phyloP scores from a whole-genome alignment of 2,797 vertebrate species.

The Channa striata region DNA sequence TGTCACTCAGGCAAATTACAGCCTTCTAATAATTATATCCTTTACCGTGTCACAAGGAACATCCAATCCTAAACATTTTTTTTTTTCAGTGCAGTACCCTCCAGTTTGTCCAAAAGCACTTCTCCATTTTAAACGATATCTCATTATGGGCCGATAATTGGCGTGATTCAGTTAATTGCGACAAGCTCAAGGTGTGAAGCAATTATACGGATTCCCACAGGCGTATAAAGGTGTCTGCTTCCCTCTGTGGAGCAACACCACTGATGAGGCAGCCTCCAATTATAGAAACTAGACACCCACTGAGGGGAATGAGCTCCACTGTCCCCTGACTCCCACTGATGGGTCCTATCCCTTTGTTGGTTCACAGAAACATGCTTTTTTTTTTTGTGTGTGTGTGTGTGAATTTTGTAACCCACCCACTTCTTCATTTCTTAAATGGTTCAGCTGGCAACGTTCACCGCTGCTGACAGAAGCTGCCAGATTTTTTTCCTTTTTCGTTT shows the following conservation, averaged over 20 bases:
- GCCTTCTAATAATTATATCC: conserved; percentile 66
- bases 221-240: conserved; percentile 73
- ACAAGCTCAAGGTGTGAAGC: conserved; percentile 79
- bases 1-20: conserved; percentile 65
- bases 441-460: conserved; percentile 21
- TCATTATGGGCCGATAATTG: conserved; percentile 81
- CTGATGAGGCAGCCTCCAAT: conserved; percentile 75
- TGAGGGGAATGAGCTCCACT: conserved; percentile 22
- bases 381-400: background rate
- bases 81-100: conserved; percentile 27
- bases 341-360: conserved; percentile 42
- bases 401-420: conserved; percentile 20
- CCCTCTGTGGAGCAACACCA: conserved; percentile 71
- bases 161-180: conserved; percentile 80
- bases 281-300: conserved; percentile 73
- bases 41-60: conserved; percentile 48
- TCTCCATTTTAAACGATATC: conserved; percentile 67
- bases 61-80: conserved; percentile 49
- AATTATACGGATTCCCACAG: conserved; percentile 77
- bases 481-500: background rate
- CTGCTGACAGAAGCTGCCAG: conserved; percentile 11
- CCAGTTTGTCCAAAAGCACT: conserved; percentile 69
- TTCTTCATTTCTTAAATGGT: conserved; percentile 34
- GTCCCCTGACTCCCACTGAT: conserved; percentile 42
- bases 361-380: conserved; percentile 28